Percentiles rank a stretch among this genome's conserved stretches.
phyloP scores from a whole-genome alignment of 2,797 vertebrate species.

The Falco rusticolus region DNA sequence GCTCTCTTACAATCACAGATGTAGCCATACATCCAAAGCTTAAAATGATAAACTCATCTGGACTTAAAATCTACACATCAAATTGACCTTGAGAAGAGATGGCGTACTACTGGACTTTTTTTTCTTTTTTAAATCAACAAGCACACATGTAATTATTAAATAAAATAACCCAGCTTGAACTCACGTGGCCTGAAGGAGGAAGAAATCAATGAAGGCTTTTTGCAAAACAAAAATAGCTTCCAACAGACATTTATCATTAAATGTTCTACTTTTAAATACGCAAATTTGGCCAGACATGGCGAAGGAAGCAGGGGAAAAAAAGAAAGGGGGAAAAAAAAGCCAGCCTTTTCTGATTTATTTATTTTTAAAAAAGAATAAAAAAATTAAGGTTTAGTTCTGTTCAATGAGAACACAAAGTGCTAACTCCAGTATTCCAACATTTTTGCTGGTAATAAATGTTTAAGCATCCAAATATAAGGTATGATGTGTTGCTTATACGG shows the following conservation, averaged over 20 bases:
- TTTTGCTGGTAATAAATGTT: background rate
- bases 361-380: background rate
- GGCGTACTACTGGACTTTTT: background rate
- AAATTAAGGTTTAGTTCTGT: background rate
- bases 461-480: background rate
- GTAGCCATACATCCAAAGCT: background rate
- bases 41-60: background rate
- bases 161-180: background rate
- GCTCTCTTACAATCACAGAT: background rate
- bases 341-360: background rate
- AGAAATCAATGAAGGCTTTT: background rate
- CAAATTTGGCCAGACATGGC: background rate
- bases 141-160: background rate
- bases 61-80: background rate
- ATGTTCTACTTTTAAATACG: background rate
- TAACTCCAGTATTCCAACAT: background rate
- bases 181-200: background rate
- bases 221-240: background rate
- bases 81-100: background rate
- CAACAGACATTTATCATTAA: background rate
- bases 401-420: background rate
- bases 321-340: too few species aligned
- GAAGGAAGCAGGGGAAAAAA: background rate
- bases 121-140: background rate
- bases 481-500: background rate